These are phyloP conservation scores for Theropithecus gelada DNA, from an alignment of 2,113 vertebrate genomes.

Conservation along the genomic window DNA sequence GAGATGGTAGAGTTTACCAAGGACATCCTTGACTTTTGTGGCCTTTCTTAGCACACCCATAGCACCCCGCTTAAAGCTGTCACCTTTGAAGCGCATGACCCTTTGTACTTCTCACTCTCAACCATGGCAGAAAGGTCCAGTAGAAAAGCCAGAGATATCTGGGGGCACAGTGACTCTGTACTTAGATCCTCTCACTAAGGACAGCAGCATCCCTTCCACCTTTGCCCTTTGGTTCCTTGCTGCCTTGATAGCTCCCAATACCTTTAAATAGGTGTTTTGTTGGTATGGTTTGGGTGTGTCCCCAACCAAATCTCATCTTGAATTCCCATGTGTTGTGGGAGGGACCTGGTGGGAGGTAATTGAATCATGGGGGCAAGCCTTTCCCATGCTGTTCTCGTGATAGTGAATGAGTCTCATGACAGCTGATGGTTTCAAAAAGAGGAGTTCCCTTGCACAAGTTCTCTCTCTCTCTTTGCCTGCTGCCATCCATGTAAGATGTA, in stretches of 20 bases:
- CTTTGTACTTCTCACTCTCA: background rate
- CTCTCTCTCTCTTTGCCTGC: too few relatives aligned
- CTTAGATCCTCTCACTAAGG: background rate
- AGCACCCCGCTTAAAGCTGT: constrained; percentile 88
- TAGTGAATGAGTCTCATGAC: too few relatives aligned
- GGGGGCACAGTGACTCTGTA: background rate
- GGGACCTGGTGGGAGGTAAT: too few relatives aligned
- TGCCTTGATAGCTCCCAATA: background rate
- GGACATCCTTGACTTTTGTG: constrained; percentile 87
- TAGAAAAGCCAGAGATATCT: background rate
- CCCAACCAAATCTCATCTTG: too few relatives aligned
- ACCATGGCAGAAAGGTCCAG: background rate
- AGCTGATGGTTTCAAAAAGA: too few relatives aligned
- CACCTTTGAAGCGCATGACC: constrained; percentile 87
- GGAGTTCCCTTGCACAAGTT: too few relatives aligned
- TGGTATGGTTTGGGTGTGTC: too few relatives aligned
- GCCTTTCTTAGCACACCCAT: constrained; percentile 87
- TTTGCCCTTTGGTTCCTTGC: background rate
- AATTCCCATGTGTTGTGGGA: too few relatives aligned
- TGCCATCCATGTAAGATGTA: too few relatives aligned
- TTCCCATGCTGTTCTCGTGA: too few relatives aligned
- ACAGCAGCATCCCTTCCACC: background rate
- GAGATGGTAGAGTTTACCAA: constrained; percentile 90
- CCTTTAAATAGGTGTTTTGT: background rate
- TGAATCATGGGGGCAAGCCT: too few relatives aligned